Evolutionary conservation across 2,113 vertebrate genomes (phyloP).

Genomic region (Pelobates fuscus): DNA sequence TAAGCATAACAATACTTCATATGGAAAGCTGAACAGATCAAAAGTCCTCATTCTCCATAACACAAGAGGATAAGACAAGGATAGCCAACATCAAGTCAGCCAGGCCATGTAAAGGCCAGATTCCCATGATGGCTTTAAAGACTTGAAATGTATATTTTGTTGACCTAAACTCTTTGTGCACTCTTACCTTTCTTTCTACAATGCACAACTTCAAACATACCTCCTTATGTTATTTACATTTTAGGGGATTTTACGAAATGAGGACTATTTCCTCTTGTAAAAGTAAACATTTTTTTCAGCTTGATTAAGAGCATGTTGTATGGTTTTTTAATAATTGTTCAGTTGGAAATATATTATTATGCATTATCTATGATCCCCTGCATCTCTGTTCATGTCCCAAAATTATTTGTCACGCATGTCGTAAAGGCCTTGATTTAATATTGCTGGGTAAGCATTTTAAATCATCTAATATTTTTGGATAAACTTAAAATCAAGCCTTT

Average conservation of each 20-base stretch:
- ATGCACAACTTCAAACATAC: constrained; percentile 28
- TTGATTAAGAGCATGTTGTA: constrained; percentile 15
- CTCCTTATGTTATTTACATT: constrained; percentile 40
- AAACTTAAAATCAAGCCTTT: too few relatives aligned
- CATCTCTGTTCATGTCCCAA: too few relatives aligned
- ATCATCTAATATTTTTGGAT: too few relatives aligned
- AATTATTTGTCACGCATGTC: too few relatives aligned
- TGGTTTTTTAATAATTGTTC: too few relatives aligned
- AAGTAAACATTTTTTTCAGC: constrained; percentile 6
- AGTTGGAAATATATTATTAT: too few relatives aligned
- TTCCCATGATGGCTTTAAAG: constrained; percentile 28
- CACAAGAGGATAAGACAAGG: constrained; percentile 17
- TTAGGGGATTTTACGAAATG: constrained; percentile 39
- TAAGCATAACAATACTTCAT: constrained; percentile 15
- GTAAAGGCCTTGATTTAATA: too few relatives aligned
- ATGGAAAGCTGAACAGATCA: constrained; percentile 11
- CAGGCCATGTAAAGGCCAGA: constrained; percentile 20
- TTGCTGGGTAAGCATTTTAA: too few relatives aligned
- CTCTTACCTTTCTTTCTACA: constrained; percentile 32
- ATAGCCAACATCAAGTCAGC: constrained; percentile 9
- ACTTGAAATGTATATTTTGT: constrained; percentile 27
- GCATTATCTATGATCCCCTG: too few relatives aligned
- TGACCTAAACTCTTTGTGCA: constrained; percentile 32
- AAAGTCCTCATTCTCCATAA: constrained; percentile 25
- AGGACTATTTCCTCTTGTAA: constrained; percentile 37